Evolutionary conservation across 2,113 vertebrate genomes (phyloP).

Genomic region (Empidonax alnorum): DNA sequence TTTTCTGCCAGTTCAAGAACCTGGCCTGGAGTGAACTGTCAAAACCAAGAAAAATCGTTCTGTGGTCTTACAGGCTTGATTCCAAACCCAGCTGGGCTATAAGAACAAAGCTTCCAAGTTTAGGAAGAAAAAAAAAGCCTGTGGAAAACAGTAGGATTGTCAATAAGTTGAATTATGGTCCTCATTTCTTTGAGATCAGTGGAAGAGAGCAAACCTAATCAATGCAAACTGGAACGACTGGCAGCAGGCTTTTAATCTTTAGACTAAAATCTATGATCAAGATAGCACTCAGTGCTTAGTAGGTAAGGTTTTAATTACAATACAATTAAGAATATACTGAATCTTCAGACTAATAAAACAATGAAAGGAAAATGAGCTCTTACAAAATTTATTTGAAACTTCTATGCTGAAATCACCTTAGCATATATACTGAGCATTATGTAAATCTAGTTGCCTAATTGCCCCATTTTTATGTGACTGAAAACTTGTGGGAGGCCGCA

Average conservation of each 20-base stretch:
- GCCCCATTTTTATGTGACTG: neutral
- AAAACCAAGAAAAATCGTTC: neutral
- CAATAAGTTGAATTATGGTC: neutral
- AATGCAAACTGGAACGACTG: neutral
- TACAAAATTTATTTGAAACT: neutral
- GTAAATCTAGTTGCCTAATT: constrained; percentile 17
- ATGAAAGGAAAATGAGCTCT: neutral
- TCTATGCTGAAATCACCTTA: neutral
- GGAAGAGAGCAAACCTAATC: neutral
- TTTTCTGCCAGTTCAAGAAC: neutral
- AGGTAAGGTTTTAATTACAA: neutral
- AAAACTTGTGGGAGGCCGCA: neutral
- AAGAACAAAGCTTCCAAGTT: neutral
- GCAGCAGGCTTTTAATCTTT: neutral
- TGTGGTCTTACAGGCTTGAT: neutral
- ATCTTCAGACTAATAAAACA: neutral
- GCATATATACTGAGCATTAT: neutral
- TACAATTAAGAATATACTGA: neutral
- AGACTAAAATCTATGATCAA: neutral
- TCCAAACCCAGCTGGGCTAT: neutral
- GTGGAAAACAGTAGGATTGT: neutral
- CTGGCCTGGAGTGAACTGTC: neutral
- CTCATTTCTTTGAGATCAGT: neutral
- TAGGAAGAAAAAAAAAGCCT: neutral
- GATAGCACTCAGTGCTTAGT: neutral